These are phyloP conservation scores for Rynchops niger DNA, from an alignment of 2,113 vertebrate genomes.

Conservation along the genomic window DNA sequence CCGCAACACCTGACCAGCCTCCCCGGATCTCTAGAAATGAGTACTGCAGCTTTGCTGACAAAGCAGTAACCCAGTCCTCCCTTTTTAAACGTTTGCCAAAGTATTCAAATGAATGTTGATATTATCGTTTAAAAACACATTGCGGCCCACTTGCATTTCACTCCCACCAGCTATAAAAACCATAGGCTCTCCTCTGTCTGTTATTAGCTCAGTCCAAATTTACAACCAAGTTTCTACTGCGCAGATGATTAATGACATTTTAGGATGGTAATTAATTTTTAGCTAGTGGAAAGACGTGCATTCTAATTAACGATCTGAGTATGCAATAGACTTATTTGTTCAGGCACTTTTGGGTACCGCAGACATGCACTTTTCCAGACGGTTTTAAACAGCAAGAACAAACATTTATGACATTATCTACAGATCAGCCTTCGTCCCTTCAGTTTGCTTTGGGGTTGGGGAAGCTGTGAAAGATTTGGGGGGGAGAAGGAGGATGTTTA, in stretches of 20 bases:
- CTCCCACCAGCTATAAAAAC: slow-evolving; percentile 25
- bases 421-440: not conserved
- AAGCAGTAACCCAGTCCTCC: slow-evolving; percentile 19
- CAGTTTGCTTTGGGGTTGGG: not conserved
- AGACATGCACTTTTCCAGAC: not conserved
- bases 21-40: not conserved
- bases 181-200: slow-evolving; percentile 28
- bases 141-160: slow-evolving; percentile 33
- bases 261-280: slow-evolving; percentile 75
- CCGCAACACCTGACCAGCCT: slow-evolving; percentile 33
- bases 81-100: not conserved
- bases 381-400: slow-evolving; percentile 24
- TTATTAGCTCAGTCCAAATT: slow-evolving; percentile 56
- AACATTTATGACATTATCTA: not conserved
- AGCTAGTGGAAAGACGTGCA: slow-evolving; percentile 46
- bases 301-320: slow-evolving; percentile 68
- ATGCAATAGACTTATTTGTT: slow-evolving; percentile 39
- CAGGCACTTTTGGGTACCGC: not conserved
- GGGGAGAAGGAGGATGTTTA: not conserved
- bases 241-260: slow-evolving; percentile 69
- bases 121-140: slow-evolving; percentile 33
- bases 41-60: slow-evolving; percentile 46
- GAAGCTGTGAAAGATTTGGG: not conserved
- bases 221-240: slow-evolving; percentile 50
- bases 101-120: slow-evolving; percentile 43